Evolutionary conservation across 1,140 invertebrate genomes (phyloP).

Genomic region (Drosophila sucinea): DNA sequence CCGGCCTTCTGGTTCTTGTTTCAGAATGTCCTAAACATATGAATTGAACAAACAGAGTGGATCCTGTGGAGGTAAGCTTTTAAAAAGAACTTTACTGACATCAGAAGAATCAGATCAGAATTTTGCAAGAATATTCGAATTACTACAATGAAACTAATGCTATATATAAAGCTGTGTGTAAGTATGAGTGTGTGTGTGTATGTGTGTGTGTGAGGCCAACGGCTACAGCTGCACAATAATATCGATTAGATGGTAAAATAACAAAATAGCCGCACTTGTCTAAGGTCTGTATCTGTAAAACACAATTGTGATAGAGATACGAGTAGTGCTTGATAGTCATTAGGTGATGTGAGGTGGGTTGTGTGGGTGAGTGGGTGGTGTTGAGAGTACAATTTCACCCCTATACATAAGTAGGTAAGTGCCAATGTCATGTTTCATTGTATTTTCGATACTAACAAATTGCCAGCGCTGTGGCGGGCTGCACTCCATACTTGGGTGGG

Average conservation of each 20-base stretch:
- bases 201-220: background rate
- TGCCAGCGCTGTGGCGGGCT: slow-evolving; percentile 41
- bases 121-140: slow-evolving; percentile 13
- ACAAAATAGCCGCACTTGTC: slow-evolving; percentile 13
- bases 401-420: background rate
- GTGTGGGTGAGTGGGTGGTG: background rate
- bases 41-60: too few species aligned
- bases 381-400: background rate
- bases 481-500: slow-evolving; percentile 22
- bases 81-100: background rate
- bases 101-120: too few species aligned
- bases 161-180: slow-evolving; percentile 56
- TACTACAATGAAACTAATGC: slow-evolving; percentile 39
- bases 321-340: background rate
- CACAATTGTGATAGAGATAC: background rate
- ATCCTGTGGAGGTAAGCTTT: background rate
- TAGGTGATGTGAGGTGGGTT: background rate
- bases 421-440: slow-evolving; percentile 8
- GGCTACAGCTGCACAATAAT: background rate
- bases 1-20: too few species aligned
- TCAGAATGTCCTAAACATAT: too few species aligned
- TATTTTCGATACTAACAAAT: slow-evolving; percentile 42
- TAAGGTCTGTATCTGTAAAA: background rate
- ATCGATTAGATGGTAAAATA: slow-evolving; percentile 1
- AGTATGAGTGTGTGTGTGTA: background rate